Evolutionary conservation across 2,113 vertebrate species (phyloP), one percentile per base, ranked within the genome.

Genomic region (Bombycilla garrulus): DNA sequence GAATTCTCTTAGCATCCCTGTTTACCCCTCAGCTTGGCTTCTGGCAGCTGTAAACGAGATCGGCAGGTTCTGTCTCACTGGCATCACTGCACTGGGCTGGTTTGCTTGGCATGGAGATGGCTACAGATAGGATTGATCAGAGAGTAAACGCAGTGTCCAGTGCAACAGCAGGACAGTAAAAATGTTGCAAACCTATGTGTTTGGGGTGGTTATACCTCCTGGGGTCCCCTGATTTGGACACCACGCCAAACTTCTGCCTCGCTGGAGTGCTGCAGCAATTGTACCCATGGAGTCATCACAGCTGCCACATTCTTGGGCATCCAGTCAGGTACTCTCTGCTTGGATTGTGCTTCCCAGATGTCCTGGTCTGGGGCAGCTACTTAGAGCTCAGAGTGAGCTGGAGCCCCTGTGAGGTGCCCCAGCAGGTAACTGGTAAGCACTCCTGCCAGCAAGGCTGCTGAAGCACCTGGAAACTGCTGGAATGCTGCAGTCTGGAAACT

Each of bases 121-220:
- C 61, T 54, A 61, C 26, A 38, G 48, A 4, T 11, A 15, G 23
- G 15, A 26, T 20, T 93, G 79, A 40, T 36, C 10, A 7, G 40
- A 61, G 11, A 4, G 6, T 14, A 18, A 54, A 42, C 0, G 5
- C 2, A 70, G 18, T 0, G 1, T 3, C 36, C 64, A 36, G 11
- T 19, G 31, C 26, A 40, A 40, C 24, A 85, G n/a, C 22, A 22
- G 36, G 12, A 35, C 3, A 6, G 48, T 66, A 76, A 76, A 87
- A 69, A 20, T 11, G 7, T 11, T 56, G 53, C 14, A 60, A 44
- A 84, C 8, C 13, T 7, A 4, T 2, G 9, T 10, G 4, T n/a
- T 70, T 57, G 36, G 28, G 24, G 35, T 3, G 29, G 6, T 60
- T 83, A 5, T 78, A 21, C 15, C 28, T 67, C n/a, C 44, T 33